These are phyloP conservation scores for Apistogramma diplotaenia DNA, from an alignment of 2,113 vertebrate genomes.

Conservation along the genomic window DNA sequence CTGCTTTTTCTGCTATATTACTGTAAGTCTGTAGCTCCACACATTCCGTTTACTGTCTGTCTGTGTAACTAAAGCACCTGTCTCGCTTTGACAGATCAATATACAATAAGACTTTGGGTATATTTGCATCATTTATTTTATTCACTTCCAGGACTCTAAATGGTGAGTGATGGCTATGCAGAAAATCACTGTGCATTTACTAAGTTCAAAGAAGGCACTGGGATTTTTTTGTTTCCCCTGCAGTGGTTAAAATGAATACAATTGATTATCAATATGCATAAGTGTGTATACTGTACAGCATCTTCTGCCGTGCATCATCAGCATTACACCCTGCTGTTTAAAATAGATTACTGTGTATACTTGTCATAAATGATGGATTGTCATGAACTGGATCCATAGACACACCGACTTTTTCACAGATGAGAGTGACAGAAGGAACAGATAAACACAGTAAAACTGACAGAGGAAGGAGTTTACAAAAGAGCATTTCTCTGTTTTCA, in stretches of 20 bases:
- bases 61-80: neutral
- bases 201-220: constrained; percentile 1
- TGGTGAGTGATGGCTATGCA: constrained; percentile 1
- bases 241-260: constrained; percentile 57
- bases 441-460: constrained; percentile 56
- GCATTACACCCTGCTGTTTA: constrained; percentile 60
- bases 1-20: neutral
- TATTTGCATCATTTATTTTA: constrained; percentile 13
- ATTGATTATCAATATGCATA: constrained; percentile 69
- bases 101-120: constrained; percentile 1
- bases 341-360: constrained; percentile 68
- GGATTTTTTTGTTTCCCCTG: constrained; percentile 15
- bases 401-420: constrained; percentile 34
- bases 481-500: neutral
- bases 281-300: constrained; percentile 35
- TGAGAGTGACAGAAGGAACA: constrained; percentile 49
- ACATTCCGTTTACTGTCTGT: neutral
- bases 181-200: constrained; percentile 10
- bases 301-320: constrained; percentile 67
- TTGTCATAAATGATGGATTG: constrained; percentile 72
- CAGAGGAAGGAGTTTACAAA: constrained; percentile 11
- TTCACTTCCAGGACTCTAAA: neutral
- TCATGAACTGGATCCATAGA: constrained; percentile 64
- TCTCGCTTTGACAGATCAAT: constrained; percentile 38
- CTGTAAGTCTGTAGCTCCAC: neutral